Conservation (phyloP, 2,113 vertebrate genomes). For the Dasyurus viverrinus region DNA sequence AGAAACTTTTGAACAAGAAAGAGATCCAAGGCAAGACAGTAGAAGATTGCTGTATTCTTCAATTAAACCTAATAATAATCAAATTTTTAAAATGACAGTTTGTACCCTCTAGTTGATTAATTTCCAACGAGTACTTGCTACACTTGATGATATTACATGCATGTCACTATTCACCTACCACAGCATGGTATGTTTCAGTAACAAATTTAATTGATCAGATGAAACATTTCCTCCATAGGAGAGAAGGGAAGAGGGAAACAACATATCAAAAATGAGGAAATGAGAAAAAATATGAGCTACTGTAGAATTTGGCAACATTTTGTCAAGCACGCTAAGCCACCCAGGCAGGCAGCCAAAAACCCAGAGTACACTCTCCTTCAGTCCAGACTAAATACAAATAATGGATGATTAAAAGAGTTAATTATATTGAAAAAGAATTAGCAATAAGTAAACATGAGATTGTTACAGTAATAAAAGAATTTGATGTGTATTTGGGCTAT, state of each 20-base stretch:
- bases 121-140: conserved; percentile 66
- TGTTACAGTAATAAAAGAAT: conserved; percentile 8
- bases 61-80: too few relatives aligned
- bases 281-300: not conserved
- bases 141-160: conserved; percentile 32
- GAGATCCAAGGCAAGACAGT: conserved; percentile 34
- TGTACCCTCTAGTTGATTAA: not conserved
- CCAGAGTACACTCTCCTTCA: conserved; percentile 8
- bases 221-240: conserved; percentile 22
- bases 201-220: conserved; percentile 51
- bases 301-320: conserved; percentile 6
- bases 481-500: conserved; percentile 30
- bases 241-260: not conserved
- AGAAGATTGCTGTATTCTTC: conserved; percentile 44
- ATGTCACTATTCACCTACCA: conserved; percentile 28
- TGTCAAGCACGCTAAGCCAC: not conserved
- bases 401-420: conserved; percentile 32
- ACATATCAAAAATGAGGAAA: conserved; percentile 25
- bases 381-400: conserved; percentile 41
- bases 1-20: conserved; percentile 58
- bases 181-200: conserved; percentile 31
- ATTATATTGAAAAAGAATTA: conserved; percentile 51
- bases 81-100: conserved; percentile 65
- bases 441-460: conserved; percentile 21
- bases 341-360: conserved; percentile 31